These are phyloP conservation scores for Pluvianellus socialis DNA, from an alignment of 2,113 vertebrate species.

Conservation along the genomic window DNA sequence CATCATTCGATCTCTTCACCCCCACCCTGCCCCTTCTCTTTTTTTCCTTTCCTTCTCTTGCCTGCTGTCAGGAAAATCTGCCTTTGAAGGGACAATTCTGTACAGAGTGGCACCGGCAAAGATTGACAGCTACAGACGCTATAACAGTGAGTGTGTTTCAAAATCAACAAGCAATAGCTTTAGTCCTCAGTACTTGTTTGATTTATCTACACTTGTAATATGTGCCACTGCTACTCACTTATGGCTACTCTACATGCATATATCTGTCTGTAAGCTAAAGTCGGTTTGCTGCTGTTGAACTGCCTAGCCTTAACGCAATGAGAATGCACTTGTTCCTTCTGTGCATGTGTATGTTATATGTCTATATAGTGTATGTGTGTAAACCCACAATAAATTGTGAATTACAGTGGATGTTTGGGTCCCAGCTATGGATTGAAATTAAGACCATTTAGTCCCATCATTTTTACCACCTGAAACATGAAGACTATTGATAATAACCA, in stretches of 20 bases:
- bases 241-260: constrained; percentile 47
- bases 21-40: constrained; percentile 61
- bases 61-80: constrained; percentile 84
- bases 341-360: constrained; percentile 58
- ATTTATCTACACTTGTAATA: constrained; percentile 49
- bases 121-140: constrained; percentile 84
- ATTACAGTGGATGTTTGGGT: not conserved
- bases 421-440: not conserved
- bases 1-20: constrained; percentile 70
- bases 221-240: constrained; percentile 56
- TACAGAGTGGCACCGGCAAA: constrained; percentile 80
- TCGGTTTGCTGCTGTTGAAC: constrained; percentile 64
- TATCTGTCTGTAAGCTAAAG: constrained; percentile 60
- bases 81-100: constrained; percentile 83
- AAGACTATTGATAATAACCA: not conserved
- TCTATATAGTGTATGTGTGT: not conserved
- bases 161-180: constrained; percentile 64
- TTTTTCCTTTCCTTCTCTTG: constrained; percentile 72
- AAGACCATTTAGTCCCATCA: not conserved
- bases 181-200: constrained; percentile 64
- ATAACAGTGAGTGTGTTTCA: constrained; percentile 83
- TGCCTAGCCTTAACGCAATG: constrained; percentile 46
- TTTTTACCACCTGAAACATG: not conserved
- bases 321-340: constrained; percentile 57
- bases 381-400: not conserved